Conservation (phyloP, 1,140 invertebrate species). For the Saxidomus purpurata region DNA sequence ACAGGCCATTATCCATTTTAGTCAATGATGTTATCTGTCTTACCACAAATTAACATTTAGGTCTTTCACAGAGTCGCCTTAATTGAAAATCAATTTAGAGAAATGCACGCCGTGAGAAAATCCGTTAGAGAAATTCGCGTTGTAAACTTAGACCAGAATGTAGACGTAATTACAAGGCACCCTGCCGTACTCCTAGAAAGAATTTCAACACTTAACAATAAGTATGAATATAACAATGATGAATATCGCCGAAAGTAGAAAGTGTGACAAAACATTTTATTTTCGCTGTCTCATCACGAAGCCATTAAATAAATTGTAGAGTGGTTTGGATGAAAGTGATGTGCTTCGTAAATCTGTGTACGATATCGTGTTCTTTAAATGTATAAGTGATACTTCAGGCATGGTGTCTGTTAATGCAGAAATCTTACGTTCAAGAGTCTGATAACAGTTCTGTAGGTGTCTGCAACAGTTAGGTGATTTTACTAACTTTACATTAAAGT, state of each 20-base stretch:
- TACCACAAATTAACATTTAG: background rate
- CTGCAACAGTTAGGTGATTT: too few relatives aligned
- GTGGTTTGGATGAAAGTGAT: too few relatives aligned
- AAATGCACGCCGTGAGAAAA: slow-evolving; percentile 13
- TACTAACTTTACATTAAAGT: too few relatives aligned
- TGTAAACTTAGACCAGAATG: slow-evolving; percentile 24
- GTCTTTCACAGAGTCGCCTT: background rate
- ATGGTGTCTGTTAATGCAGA: too few relatives aligned
- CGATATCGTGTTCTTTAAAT: too few relatives aligned
- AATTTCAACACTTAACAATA: slow-evolving; percentile 24
- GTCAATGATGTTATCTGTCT: background rate
- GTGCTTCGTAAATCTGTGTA: too few relatives aligned
- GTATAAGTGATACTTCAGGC: too few relatives aligned
- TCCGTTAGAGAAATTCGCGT: slow-evolving; percentile 6
- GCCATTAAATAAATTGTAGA: too few relatives aligned
- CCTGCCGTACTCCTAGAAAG: background rate
- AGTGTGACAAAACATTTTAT: background rate
- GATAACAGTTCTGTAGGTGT: too few relatives aligned
- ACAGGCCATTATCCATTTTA: background rate
- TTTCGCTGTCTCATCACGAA: slow-evolving; percentile 45
- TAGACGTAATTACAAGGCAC: slow-evolving; percentile 32
- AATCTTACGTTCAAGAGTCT: too few relatives aligned
- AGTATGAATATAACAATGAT: background rate
- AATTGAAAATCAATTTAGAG: background rate
- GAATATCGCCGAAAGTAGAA: background rate